A percentile compares a stretch with the other conserved stretches of the same genome.
Evolutionary conservation across 2,888 invertebrate genomes (phyloP).

Genomic region (Lamellibrachia satsuma): DNA sequence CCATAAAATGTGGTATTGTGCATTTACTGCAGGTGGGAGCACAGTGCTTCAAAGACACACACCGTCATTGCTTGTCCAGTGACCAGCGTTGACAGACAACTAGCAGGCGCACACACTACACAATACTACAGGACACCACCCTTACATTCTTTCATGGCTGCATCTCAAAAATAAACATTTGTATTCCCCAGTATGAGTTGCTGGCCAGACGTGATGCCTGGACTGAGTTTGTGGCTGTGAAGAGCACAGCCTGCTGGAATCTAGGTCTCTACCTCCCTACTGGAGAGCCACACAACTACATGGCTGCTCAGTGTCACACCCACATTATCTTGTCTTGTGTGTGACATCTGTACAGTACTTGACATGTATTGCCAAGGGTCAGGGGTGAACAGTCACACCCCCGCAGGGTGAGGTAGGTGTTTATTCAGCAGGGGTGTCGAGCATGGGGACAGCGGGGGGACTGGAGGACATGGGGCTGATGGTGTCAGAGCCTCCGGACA

Average conservation of each 20-base stretch:
- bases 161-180: slow-evolving; percentile 5
- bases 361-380: not conserved
- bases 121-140: not conserved
- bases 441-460: slow-evolving; percentile 21
- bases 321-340: not conserved
- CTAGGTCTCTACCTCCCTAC: not conserved
- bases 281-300: not conserved
- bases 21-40: not conserved
- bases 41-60: not conserved
- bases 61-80: not conserved
- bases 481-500: slow-evolving; percentile 59
- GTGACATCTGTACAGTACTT: not conserved
- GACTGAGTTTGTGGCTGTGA: not conserved
- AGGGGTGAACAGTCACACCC: not conserved
- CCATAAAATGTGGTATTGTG: not conserved
- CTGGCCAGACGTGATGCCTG: not conserved
- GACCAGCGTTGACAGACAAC: not conserved
- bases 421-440: not conserved
- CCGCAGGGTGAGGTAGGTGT: not conserved
- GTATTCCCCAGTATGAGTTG: not conserved
- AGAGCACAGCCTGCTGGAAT: not conserved
- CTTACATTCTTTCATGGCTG: not conserved
- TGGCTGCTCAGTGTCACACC: not conserved
- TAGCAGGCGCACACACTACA: not conserved
- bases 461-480: slow-evolving; percentile 50